Evolutionary conservation across 2,113 vertebrate species (phyloP).

Genomic region (Cisticola juncidis): DNA sequence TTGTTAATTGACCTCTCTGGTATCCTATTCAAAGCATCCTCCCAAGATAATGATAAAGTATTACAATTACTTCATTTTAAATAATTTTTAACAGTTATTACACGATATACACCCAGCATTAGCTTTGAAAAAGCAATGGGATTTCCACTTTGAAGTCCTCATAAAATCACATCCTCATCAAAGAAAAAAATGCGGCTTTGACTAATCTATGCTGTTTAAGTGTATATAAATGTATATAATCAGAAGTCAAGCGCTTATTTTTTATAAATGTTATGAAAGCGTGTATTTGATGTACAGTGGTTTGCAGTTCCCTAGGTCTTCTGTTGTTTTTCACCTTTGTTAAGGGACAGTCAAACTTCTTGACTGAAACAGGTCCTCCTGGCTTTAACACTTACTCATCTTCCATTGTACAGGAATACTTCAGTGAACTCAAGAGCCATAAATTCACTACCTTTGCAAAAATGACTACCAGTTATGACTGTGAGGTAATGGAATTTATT

Average conservation of each 20-base stretch:
- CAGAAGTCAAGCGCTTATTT: not conserved
- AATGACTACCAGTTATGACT: not conserved
- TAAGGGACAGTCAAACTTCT: not conserved
- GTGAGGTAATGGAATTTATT: not conserved
- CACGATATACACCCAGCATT: not conserved
- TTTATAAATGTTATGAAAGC: not conserved
- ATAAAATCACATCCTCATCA: not conserved
- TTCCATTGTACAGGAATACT: not conserved
- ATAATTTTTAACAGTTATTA: not conserved
- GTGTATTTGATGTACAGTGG: not conserved
- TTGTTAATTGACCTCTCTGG: constrained; percentile 28
- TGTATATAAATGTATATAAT: not conserved
- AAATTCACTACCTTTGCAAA: not conserved
- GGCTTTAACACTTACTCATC: not conserved
- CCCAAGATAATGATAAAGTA: constrained; percentile 2
- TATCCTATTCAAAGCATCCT: constrained; percentile 14
- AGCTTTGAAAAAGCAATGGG: not conserved
- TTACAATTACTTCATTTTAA: not conserved
- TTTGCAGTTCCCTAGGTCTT: not conserved
- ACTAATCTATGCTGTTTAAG: not conserved
- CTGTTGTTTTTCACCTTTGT: not conserved
- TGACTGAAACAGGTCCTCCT: not conserved
- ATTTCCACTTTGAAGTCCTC: not conserved
- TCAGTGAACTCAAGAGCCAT: not conserved
- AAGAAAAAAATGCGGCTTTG: not conserved